A percentile compares a stretch with the other conserved stretches of the same genome.
Conservation (phyloP, 2,888 invertebrate species). For the Pemphredon lugubris region DNA sequence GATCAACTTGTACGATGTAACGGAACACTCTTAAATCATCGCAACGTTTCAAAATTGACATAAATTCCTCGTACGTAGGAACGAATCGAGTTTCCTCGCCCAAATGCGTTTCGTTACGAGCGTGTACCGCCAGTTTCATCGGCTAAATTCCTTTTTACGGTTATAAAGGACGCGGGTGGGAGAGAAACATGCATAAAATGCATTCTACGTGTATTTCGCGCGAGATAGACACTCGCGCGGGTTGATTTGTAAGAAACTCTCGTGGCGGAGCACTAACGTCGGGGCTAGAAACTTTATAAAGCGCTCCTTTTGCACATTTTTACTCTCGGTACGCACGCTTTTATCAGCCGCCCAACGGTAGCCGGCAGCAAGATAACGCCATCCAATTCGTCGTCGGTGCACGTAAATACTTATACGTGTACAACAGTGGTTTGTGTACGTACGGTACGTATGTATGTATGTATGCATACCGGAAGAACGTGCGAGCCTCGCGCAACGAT, state of each 20-base stretch:
- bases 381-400: slow-evolving; percentile 45
- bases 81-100: too few relatives aligned
- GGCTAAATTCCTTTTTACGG: too few relatives aligned
- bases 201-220: slow-evolving; percentile 9
- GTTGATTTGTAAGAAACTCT: slow-evolving; percentile 33
- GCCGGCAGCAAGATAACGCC: slow-evolving; percentile 46
- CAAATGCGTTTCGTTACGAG: too few relatives aligned
- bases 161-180: too few relatives aligned
- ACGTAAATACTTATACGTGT: slow-evolving; percentile 7
- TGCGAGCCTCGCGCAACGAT: slow-evolving; percentile 49
- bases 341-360: slow-evolving; percentile 50
- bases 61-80: too few relatives aligned
- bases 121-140: too few relatives aligned
- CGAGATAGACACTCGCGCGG: slow-evolving; percentile 8
- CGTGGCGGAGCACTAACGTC: slow-evolving; percentile 17
- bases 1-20: too few relatives aligned
- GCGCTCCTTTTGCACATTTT: slow-evolving; percentile 48
- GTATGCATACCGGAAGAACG: slow-evolving; percentile 50
- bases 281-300: slow-evolving; percentile 43
- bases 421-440: neutral
- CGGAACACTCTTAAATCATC: too few relatives aligned
- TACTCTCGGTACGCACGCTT: slow-evolving; percentile 46
- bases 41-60: too few relatives aligned
- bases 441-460: slow-evolving; percentile 3
- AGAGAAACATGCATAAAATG: too few relatives aligned